Percentiles rank a stretch among this genome's conserved stretches.
These are phyloP conservation scores for Dicaeum eximium DNA, from an alignment of 2,113 vertebrate species.

Conservation along the genomic window DNA sequence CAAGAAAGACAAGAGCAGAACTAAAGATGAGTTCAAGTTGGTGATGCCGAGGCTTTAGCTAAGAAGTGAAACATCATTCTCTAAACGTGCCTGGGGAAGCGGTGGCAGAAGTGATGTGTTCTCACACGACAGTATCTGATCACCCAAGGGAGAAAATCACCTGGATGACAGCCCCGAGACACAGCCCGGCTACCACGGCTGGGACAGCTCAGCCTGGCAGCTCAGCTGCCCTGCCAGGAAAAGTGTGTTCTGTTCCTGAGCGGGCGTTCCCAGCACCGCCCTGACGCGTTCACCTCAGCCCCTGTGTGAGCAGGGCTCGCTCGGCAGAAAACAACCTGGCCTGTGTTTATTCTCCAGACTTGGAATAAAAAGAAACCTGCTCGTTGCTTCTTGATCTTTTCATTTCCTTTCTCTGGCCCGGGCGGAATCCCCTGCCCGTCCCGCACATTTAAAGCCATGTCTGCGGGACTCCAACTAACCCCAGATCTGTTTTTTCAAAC, in stretches of 20 bases:
- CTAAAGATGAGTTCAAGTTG: not conserved
- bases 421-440: not conserved
- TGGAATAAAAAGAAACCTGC: not conserved
- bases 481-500: conserved; percentile 9
- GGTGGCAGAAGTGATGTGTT: not conserved
- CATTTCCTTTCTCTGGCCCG: not conserved
- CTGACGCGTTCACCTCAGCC: not conserved
- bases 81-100: not conserved
- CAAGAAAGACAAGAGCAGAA: not conserved
- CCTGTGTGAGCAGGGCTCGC: not conserved
- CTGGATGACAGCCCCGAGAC: not conserved
- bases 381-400: conserved; percentile 27
- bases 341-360: not conserved
- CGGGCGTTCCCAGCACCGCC: not conserved
- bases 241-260: not conserved
- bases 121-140: not conserved
- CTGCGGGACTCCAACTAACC: not conserved
- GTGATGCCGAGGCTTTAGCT: not conserved
- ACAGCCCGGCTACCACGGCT: too few species aligned
- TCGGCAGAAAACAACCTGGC: not conserved
- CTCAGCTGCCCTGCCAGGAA: not conserved
- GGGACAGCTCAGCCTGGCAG: not conserved
- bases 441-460: not conserved
- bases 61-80: not conserved
- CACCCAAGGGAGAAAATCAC: not conserved